Evolutionary conservation across 2,797 vertebrate genomes (phyloP).

Genomic region (Netta rufina): DNA sequence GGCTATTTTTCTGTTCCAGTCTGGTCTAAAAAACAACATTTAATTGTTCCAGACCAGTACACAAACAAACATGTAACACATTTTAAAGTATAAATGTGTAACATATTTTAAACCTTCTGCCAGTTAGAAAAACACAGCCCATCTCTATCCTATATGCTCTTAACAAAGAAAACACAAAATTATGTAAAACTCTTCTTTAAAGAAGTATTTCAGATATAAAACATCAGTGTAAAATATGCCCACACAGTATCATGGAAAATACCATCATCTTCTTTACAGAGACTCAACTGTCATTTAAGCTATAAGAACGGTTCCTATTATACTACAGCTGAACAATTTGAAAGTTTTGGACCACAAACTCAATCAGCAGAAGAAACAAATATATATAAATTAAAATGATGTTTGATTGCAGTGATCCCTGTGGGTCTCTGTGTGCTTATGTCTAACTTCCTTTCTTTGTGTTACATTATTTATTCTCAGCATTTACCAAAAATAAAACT

Average conservation of each 20-base stretch:
- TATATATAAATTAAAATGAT: background rate
- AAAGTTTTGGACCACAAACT: background rate
- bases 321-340: background rate
- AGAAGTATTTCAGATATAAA: background rate
- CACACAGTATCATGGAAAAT: background rate
- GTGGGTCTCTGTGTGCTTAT: background rate
- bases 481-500: background rate
- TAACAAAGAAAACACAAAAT: background rate
- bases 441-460: background rate
- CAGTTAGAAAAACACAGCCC: background rate
- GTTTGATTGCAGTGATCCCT: background rate
- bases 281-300: background rate
- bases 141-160: background rate
- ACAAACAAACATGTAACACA: background rate
- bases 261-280: background rate
- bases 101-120: background rate
- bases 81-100: background rate
- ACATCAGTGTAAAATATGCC: background rate
- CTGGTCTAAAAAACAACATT: background rate
- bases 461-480: background rate
- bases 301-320: background rate
- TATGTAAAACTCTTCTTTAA: background rate
- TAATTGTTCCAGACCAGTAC: background rate
- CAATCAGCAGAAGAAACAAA: background rate
- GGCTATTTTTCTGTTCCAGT: background rate